Evolutionary conservation across 1,140 invertebrate species (phyloP).

Genomic region (Drosophila kanapiae): DNA sequence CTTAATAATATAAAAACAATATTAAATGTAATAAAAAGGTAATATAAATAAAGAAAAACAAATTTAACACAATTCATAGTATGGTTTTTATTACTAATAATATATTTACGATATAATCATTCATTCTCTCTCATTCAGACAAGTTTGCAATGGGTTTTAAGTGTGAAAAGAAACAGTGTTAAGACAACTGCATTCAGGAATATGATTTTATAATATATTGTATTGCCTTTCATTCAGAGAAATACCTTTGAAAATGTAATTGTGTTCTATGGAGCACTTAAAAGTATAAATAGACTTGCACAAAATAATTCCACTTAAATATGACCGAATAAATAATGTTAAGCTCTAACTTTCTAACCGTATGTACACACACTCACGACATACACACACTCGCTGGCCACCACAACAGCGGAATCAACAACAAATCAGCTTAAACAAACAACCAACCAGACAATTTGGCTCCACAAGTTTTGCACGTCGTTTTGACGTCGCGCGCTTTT

Average conservation of each 20-base stretch:
- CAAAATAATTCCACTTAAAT: slow-evolving; percentile 32
- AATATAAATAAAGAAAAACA: neutral
- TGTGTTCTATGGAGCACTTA: neutral
- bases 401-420: slow-evolving; percentile 47
- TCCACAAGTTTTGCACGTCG: slow-evolving; percentile 73
- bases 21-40: neutral
- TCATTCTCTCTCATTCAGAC: neutral
- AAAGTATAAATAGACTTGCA: slow-evolving; percentile 2
- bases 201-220: neutral
- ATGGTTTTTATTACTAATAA: neutral
- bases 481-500: slow-evolving; percentile 42
- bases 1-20: neutral
- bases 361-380: slow-evolving; percentile 27
- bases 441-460: slow-evolving; percentile 81
- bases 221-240: neutral
- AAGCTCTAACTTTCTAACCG: slow-evolving; percentile 58
- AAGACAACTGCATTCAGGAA: neutral
- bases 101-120: neutral
- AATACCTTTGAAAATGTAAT: neutral
- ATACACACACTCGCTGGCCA: slow-evolving; percentile 22
- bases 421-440: slow-evolving; percentile 76
- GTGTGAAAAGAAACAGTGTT: neutral
- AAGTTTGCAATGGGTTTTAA: neutral
- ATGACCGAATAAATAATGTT: slow-evolving; percentile 43
- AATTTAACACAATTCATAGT: neutral